Percentiles rank a stretch among this genome's conserved stretches.
These are phyloP conservation scores for Drosophila diplacantha DNA, from an alignment of 2,888 invertebrate species.

Conservation along the genomic window DNA sequence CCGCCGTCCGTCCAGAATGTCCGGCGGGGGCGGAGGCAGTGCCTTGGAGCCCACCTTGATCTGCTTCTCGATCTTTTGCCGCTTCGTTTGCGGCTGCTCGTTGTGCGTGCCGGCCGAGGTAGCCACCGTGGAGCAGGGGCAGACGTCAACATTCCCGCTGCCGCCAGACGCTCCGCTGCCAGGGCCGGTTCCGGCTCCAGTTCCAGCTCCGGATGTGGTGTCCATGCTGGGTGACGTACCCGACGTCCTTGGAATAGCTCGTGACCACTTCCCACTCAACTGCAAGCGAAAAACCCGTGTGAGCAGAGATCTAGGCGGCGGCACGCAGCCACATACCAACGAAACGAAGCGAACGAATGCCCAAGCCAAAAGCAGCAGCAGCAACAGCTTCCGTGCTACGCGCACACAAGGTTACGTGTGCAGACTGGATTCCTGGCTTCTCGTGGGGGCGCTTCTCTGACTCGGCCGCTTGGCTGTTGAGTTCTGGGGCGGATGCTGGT, in stretches of 20 bases:
- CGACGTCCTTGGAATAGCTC: slow-evolving; percentile 48
- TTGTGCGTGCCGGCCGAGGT: slow-evolving; percentile 73
- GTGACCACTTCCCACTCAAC: slow-evolving; percentile 16
- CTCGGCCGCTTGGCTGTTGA: neutral
- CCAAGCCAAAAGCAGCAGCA: slow-evolving; percentile 47
- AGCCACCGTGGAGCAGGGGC: slow-evolving; percentile 38
- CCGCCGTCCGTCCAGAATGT: slow-evolving; percentile 56
- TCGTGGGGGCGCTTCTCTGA: neutral
- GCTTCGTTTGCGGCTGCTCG: slow-evolving; percentile 91
- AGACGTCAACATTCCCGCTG: slow-evolving; percentile 34
- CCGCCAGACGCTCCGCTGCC: slow-evolving; percentile 17
- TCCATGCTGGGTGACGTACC: slow-evolving; percentile 66
- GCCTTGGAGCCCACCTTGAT: slow-evolving; percentile 48
- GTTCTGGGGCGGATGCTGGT: slow-evolving; percentile 1
- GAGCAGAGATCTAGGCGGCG: slow-evolving; percentile 16
- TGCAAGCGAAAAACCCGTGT: slow-evolving; percentile 21
- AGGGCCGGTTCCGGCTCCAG: slow-evolving; percentile 27
- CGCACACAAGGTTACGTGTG: slow-evolving; percentile 78
- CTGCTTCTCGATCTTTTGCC: slow-evolving; percentile 83
- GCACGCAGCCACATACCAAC: slow-evolving; percentile 33
- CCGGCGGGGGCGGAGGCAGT: slow-evolving; percentile 55
- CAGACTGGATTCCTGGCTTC: slow-evolving; percentile 40
- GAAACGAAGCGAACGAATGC: slow-evolving; percentile 38
- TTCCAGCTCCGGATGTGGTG: slow-evolving; percentile 42
- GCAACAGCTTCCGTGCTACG: slow-evolving; percentile 76